phyloP scores from a whole-genome alignment of 2,113 vertebrate genomes.

The Cryptotis parvus region DNA sequence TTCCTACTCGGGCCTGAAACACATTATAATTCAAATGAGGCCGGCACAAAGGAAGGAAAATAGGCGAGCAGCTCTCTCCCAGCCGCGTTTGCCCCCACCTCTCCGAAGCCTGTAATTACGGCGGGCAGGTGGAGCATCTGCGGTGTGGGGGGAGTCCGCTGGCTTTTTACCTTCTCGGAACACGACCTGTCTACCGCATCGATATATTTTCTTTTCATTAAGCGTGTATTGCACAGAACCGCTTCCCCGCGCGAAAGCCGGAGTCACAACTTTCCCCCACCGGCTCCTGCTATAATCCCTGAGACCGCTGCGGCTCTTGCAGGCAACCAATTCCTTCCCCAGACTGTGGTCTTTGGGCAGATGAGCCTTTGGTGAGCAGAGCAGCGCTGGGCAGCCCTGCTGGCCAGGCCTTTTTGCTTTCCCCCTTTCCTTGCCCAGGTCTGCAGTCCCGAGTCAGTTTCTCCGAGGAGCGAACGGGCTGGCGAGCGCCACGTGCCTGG shows the following conservation, averaged over 20 bases:
- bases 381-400: background rate
- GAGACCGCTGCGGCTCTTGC: background rate
- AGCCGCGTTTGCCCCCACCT: conserved; percentile 22
- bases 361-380: background rate
- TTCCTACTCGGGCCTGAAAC: conserved; percentile 65
- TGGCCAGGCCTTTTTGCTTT: background rate
- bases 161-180: conserved; percentile 72
- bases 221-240: conserved; percentile 58
- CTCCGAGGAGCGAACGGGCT: background rate
- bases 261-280: background rate
- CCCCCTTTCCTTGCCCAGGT: background rate
- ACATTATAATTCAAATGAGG: conserved; percentile 79
- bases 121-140: conserved; percentile 69
- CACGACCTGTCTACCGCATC: conserved; percentile 70
- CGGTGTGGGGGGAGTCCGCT: conserved; percentile 42
- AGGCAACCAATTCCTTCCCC: conserved; percentile 44
- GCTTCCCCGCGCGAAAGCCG: background rate
- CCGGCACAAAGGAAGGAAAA: conserved; percentile 73
- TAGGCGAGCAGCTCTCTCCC: conserved; percentile 62
- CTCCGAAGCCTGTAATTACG: conserved; percentile 71
- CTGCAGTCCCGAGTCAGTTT: background rate
- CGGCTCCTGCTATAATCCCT: background rate
- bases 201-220: conserved; percentile 78
- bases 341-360: background rate
- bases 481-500: background rate